Evolutionary conservation across 2,797 vertebrate genomes (phyloP).

Genomic region (Onychomys leucogaster): DNA sequence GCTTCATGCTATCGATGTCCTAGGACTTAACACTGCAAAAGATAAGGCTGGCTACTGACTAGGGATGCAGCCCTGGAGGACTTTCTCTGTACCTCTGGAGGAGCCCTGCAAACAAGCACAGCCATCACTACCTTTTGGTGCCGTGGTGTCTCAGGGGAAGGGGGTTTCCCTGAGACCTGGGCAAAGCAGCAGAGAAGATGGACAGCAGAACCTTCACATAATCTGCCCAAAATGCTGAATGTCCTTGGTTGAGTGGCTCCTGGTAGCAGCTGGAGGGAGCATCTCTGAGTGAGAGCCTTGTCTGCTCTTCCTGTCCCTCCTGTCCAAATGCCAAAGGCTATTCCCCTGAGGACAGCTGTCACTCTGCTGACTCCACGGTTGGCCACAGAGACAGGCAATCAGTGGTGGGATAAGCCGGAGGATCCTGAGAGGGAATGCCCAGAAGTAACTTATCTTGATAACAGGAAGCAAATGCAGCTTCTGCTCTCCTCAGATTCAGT

Average conservation of each 20-base stretch:
- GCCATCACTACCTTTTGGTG: neutral
- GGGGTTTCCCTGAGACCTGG: neutral
- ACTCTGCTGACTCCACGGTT: no score
- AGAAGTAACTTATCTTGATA: accelerated
- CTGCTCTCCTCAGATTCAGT: accelerated
- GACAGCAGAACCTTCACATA: accelerated
- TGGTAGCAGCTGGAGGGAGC: no score
- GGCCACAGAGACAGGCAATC: neutral
- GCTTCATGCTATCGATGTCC: accelerated
- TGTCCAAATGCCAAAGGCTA: neutral
- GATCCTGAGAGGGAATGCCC: accelerated
- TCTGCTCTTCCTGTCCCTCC: neutral
- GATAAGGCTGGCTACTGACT: neutral
- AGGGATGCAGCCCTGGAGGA: neutral
- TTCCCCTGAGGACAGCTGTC: neutral
- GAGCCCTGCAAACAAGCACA: neutral
- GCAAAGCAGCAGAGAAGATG: neutral
- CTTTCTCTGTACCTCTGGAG: neutral
- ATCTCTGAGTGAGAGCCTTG: no score
- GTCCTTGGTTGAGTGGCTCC: neutral
- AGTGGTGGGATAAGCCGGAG: accelerated
- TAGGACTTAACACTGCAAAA: no score
- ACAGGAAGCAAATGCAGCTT: accelerated
- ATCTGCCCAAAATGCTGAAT: neutral
- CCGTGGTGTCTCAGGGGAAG: accelerated